A percentile compares a stretch with the other conserved stretches of the same genome.
Conservation (phyloP, 2,113 vertebrate species). For the Mormoops blainvillei region DNA sequence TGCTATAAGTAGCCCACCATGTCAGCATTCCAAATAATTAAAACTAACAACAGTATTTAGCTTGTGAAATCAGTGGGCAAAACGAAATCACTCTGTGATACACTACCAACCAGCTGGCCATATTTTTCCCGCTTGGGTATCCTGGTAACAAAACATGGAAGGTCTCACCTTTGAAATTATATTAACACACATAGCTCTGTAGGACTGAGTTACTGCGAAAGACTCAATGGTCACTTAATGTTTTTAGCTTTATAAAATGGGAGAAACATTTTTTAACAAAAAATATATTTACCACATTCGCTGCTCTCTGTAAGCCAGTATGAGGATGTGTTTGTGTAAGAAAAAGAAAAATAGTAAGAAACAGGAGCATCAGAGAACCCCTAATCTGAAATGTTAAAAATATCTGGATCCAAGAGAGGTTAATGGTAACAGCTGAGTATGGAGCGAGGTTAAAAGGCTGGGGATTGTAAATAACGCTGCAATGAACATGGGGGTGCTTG, state of each 20-base stretch:
- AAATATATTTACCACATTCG: not conserved
- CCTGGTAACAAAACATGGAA: not conserved
- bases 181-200: not conserved
- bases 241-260: not conserved
- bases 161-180: not conserved
- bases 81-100: not conserved
- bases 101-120: not conserved
- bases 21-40: not conserved
- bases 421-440: not conserved
- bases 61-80: constrained; percentile 3
- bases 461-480: not conserved
- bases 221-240: not conserved
- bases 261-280: not conserved
- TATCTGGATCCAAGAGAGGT: not conserved
- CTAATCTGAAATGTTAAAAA: not conserved
- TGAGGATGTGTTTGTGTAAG: not conserved
- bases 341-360: constrained; percentile 11
- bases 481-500: no score
- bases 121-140: not conserved
- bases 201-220: not conserved
- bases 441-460: not conserved
- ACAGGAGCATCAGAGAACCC: not conserved
- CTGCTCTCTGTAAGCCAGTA: not conserved
- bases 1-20: not conserved
- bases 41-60: not conserved